Conservation (phyloP, 2,113 vertebrate species). For the Ammospiza caudacuta region DNA sequence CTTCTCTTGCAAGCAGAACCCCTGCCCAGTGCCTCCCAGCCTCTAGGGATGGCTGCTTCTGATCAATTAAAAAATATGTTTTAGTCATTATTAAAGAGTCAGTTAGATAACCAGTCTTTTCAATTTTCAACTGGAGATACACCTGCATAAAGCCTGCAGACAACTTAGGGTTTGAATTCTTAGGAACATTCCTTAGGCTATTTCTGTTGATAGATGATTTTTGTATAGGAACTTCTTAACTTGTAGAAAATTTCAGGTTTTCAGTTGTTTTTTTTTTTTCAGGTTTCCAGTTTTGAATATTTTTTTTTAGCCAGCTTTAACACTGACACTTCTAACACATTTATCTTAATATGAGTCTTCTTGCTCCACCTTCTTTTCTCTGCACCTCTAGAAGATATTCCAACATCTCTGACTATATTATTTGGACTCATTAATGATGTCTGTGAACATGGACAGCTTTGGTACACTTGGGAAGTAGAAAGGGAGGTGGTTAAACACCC, state of each 20-base stretch:
- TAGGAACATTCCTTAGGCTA: not conserved
- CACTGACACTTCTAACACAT: not conserved
- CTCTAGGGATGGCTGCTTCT: not conserved
- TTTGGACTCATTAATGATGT: not conserved
- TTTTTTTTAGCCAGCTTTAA: not conserved
- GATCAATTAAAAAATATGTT: not conserved
- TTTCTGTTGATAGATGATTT: not conserved
- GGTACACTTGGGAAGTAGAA: not conserved
- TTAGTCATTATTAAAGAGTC: not conserved
- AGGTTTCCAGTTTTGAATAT: not conserved
- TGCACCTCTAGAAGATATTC: not conserved
- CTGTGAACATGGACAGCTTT: not conserved
- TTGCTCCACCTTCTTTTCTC: not conserved
- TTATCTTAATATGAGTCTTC: not conserved
- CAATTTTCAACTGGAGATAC: not conserved
- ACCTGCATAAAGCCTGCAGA: not conserved
- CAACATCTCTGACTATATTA: not conserved
- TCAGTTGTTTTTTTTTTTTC: not conserved
- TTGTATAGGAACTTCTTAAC: not conserved
- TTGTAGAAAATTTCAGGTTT: not conserved
- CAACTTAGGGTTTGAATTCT: not conserved
- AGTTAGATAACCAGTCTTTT: not conserved
- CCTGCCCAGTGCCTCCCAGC: not conserved
- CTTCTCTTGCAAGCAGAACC: not conserved
- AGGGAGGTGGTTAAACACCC: not conserved